Base-by-base conservation (phyloP, 2,888 invertebrate species). In the Nysson spinosus region DNA sequence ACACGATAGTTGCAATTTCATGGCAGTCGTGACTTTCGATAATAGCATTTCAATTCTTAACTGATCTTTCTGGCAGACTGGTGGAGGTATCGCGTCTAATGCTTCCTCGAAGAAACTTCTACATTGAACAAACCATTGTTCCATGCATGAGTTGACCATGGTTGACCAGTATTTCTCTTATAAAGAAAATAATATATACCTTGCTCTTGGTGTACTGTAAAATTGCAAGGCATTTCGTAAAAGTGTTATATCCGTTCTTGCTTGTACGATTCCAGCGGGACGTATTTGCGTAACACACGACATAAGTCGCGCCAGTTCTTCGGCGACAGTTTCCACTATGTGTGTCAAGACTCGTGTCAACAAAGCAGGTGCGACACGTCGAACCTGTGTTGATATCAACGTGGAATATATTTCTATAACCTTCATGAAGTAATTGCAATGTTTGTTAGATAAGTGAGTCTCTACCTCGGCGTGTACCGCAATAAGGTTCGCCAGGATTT, bases 271-370 rank as follows among this genome's bases (percentile, higher is more conserved):
- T 37, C 94, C 94, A 55, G 91, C 89, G 72, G 89, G 89, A 83
- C 91, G 92, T 79, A 93, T 93, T 65, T 90, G 90, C 62, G 90
- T 90, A 7, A 94, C 93, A 85, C 95, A 95, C 28, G 93, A 92
- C 89, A 96, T 94, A 7, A 98, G 90, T 7, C 98, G 91, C 34
- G 95, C 93, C 66, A 98, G 89, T 89, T 98, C 98, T 88, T 98
- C 97, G 69, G 95, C 94, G 57, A 98, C 95, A 0, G 95, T 96
- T 89, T 97, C 95, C 37, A 97, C 93, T 72, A 98, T 95, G 78
- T 93, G 92, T 12, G 92, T 91, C 37, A 93, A 82, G 24, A 93
- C 91, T 71, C 92, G 91, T 16, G 92, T 90, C 73, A 97, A 91
- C 85, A 97, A 90, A 16, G 92, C 91, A 1, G 94, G 93, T 3